Conservation (phyloP, 2,113 vertebrate species). For the Entelurus aequoreus region DNA sequence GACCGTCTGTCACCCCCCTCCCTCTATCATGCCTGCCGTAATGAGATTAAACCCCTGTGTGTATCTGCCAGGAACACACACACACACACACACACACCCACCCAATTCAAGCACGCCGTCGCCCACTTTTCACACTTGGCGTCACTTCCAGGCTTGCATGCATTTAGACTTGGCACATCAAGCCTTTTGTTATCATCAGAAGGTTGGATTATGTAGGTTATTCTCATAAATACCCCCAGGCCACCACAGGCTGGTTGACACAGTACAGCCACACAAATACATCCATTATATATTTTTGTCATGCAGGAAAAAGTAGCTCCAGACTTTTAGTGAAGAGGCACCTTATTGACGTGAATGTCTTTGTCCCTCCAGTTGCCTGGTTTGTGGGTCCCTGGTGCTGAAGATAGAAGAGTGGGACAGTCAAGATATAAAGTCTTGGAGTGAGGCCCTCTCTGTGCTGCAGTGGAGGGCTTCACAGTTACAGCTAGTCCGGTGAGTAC, state of each 20-base stretch:
- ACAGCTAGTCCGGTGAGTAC: slow-evolving; percentile 67
- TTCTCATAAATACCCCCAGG: too few species aligned
- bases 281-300: too few species aligned
- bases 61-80: slow-evolving; percentile 46
- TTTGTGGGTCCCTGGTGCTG: slow-evolving; percentile 38
- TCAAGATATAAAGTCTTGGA: slow-evolving; percentile 49
- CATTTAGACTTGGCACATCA: slow-evolving; percentile 52
- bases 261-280: slow-evolving; percentile 9
- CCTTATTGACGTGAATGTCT: neutral
- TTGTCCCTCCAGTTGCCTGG: slow-evolving; percentile 6
- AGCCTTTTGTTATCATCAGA: slow-evolving; percentile 48
- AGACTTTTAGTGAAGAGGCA: too few species aligned
- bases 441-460: slow-evolving; percentile 73
- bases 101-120: slow-evolving; percentile 19
- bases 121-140: slow-evolving; percentile 3
- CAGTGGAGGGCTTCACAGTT: slow-evolving; percentile 76
- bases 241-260: too few species aligned
- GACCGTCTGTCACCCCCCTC: slow-evolving; percentile 56
- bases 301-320: neutral
- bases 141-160: slow-evolving; percentile 12
- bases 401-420: slow-evolving; percentile 22
- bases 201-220: slow-evolving; percentile 48
- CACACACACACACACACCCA: too few species aligned
- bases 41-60: slow-evolving; percentile 70
- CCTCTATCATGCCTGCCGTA: slow-evolving; percentile 63